phyloP scores from a whole-genome alignment of 37 sponge, comb jelly and placozoan species.

The Beroe ovata region DNA sequence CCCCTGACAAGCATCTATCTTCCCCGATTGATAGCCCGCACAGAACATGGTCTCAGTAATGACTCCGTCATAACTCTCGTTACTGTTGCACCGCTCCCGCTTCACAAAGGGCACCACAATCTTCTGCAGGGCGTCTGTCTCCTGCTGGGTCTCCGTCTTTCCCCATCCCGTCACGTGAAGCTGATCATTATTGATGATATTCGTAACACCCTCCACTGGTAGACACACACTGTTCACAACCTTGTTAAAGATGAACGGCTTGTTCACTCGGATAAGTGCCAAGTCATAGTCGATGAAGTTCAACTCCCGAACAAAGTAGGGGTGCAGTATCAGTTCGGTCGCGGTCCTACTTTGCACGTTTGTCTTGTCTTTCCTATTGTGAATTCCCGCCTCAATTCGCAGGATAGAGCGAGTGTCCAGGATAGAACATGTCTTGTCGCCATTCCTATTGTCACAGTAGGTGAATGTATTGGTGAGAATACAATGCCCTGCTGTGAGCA shows the following conservation, averaged over 20 bases:
- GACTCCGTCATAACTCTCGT: neutral
- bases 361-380: neutral
- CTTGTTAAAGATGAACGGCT: constrained; percentile 29
- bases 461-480: neutral
- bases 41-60: constrained; percentile 66
- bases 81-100: constrained; percentile 46
- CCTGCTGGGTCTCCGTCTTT: neutral
- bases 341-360: constrained; percentile 19
- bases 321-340: neutral
- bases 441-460: neutral
- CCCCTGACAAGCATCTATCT: constrained; percentile 64
- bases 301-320: neutral
- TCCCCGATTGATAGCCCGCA: constrained; percentile 37
- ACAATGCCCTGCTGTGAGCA: constrained; percentile 66
- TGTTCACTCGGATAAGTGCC: constrained; percentile 28
- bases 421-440: neutral
- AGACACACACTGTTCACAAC: constrained; percentile 32
- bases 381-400: neutral
- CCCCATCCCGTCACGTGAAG: constrained; percentile 64
- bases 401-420: neutral
- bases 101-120: constrained; percentile 38
- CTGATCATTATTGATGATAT: neutral
- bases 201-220: constrained; percentile 1
- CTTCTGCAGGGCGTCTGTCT: neutral
- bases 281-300: constrained; percentile 48